Evolutionary conservation across 2,797 vertebrate species (phyloP).

Genomic region (Lophura swinhoii): DNA sequence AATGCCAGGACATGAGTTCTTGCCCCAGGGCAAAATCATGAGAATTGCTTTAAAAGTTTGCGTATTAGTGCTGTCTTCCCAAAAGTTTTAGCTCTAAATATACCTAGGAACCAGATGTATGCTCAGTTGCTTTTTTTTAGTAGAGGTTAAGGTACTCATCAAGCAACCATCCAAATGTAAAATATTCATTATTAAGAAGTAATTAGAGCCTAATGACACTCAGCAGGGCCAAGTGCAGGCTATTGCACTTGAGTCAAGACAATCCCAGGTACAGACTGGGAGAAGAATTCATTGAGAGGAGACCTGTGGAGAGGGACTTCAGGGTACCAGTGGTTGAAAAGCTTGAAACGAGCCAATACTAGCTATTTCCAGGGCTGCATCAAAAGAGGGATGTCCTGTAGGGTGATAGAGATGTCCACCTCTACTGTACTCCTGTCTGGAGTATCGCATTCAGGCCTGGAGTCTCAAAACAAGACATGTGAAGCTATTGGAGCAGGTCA

Average conservation of each 20-base stretch:
- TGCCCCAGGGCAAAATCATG: not conserved
- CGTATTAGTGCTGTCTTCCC: not conserved
- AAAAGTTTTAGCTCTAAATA: not conserved
- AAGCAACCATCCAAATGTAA: not conserved
- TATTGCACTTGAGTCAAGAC: not conserved
- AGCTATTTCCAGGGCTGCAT: not conserved
- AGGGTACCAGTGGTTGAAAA: not conserved
- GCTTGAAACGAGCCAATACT: not conserved
- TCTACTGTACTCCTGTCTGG: too few species aligned
- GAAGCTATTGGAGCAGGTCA: not conserved
- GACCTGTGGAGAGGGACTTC: not conserved
- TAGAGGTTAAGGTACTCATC: not conserved
- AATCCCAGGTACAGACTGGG: not conserved
- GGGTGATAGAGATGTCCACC: too few species aligned
- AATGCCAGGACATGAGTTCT: not conserved
- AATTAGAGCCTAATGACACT: not conserved
- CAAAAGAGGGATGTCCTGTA: not conserved
- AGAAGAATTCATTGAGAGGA: not conserved
- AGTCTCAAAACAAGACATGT: too few species aligned
- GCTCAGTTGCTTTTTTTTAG: not conserved
- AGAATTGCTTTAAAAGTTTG: not conserved
- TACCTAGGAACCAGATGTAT: not conserved
- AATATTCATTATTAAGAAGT: not conserved
- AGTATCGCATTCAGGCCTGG: too few species aligned
- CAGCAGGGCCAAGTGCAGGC: not conserved